Percentiles rank a stretch among this genome's conserved stretches.
These are phyloP conservation scores for Anas bernieri DNA, from an alignment of 2,797 vertebrate species.

Conservation along the genomic window DNA sequence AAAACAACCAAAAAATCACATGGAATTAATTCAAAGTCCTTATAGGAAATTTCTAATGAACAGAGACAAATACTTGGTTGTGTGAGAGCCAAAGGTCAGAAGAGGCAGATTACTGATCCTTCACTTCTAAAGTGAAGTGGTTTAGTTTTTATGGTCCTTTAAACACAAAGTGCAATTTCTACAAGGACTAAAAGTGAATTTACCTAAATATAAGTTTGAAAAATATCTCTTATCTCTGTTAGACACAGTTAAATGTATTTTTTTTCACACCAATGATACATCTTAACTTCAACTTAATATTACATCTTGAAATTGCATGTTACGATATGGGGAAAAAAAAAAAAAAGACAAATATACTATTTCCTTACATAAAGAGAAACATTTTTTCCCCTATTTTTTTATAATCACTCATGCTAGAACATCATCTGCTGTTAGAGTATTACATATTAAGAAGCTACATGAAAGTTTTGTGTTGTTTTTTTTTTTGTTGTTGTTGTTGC, in stretches of 20 bases:
- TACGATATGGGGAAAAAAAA: neutral
- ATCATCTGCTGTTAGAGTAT: neutral
- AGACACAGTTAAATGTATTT: neutral
- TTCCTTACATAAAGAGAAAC: neutral
- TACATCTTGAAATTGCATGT: neutral
- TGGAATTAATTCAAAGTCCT: neutral
- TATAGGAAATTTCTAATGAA: neutral
- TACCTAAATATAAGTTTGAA: neutral
- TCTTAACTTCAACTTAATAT: constrained; percentile 17
- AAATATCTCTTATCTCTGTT: neutral
- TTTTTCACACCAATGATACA: neutral
- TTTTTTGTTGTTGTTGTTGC: neutral
- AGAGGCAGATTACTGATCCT: neutral
- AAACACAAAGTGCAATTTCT: neutral
- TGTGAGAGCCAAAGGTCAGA: neutral
- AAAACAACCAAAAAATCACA: neutral
- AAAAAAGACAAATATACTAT: neutral
- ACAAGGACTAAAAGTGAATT: neutral
- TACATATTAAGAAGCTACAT: neutral
- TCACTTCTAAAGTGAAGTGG: neutral
- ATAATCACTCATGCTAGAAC: neutral
- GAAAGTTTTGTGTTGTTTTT: neutral
- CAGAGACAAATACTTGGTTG: neutral
- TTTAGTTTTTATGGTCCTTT: neutral
- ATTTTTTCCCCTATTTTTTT: neutral